Base-by-base conservation (phyloP, 2,113 vertebrate species). In the Xiphophorus couchianus region DNA sequence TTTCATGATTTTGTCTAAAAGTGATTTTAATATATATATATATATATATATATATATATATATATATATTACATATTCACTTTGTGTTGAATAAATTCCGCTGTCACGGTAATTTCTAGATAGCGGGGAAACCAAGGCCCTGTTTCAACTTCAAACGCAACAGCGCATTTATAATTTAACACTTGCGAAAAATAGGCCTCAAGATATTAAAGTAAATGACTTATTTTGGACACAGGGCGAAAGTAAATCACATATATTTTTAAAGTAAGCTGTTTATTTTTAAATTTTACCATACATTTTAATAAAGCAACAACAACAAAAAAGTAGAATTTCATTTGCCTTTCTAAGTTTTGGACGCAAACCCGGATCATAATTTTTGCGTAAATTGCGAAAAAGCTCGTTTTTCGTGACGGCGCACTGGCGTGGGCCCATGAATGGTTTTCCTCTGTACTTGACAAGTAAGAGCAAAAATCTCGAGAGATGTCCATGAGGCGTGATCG, bases 391-490 rank as follows among this genome's bases (percentile, higher is more conserved):
- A 25, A 7, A 25, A n/a, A 3, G 25, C 22, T 58, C 8, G 7
- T 58, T 63, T 30, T n/a, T 1, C 14, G 17, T 48, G 44, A 48
- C 44, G 17, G 44, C 44, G 44, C 15, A 1, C 2, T 17, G 51
- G 1, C 9, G 30, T 3, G 29, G 51, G 69, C 77, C 10, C 39
- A 62, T 60, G 70, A 62, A 17, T 69, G 62, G 5, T 29, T 71
- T 44, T n/a, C 4, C 8, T 39, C 28, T 51, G 33, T 27, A 62
- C 73, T 66, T 31, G 69, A 74, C 70, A 71, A 64, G 33, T 17
- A 15, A 27, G 60, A 66, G 58, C 19, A 33, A 62, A 51, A 14
- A 17, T 44, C 51, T n/a, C 8, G 19, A 58, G 51, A 58, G 25
- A 58, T 58, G 22, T n/a, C 51, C 51, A n/a, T 10, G 22, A n/a